phyloP scores from a whole-genome alignment of 92 coral and sea anemone species.

The Phenganax subtilis region DNA sequence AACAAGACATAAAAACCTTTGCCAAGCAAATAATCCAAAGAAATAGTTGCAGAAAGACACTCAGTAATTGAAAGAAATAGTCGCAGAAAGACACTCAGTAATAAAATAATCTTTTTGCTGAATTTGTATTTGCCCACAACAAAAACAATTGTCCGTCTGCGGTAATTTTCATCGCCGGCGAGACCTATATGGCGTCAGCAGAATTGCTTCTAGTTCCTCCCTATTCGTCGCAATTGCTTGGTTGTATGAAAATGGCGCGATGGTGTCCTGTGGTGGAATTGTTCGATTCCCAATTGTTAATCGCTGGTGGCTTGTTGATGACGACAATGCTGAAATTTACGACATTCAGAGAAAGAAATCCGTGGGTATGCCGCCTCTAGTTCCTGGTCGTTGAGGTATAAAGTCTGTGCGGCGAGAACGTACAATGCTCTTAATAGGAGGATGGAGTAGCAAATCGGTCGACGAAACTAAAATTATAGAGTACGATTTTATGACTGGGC shows the following conservation, averaged over 20 bases:
- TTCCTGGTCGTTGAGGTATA: not conserved
- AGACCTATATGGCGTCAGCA: too few species aligned
- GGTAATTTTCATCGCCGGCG: too few species aligned
- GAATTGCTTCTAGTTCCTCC: constrained; percentile 10
- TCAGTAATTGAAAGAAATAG: too few species aligned
- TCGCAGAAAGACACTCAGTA: too few species aligned
- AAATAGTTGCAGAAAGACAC: too few species aligned
- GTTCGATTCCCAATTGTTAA: not conserved
- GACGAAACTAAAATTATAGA: not conserved
- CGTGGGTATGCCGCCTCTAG: not conserved
- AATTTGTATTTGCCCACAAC: too few species aligned
- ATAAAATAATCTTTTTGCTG: too few species aligned
- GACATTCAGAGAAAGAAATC: not conserved
- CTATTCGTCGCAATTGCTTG: not conserved
- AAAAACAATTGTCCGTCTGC: too few species aligned
- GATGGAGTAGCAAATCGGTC: not conserved
- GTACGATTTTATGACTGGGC: not conserved
- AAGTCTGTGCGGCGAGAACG: not conserved
- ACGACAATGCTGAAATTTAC: not conserved
- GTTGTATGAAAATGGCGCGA: not conserved
- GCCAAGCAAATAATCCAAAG: too few species aligned
- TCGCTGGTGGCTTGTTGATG: not conserved
- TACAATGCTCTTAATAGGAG: too few species aligned
- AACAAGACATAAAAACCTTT: too few species aligned
- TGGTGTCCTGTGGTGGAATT: not conserved